phyloP scores from a whole-genome alignment of 2,888 invertebrate genomes.

The Dicranocentrus wangi region DNA sequence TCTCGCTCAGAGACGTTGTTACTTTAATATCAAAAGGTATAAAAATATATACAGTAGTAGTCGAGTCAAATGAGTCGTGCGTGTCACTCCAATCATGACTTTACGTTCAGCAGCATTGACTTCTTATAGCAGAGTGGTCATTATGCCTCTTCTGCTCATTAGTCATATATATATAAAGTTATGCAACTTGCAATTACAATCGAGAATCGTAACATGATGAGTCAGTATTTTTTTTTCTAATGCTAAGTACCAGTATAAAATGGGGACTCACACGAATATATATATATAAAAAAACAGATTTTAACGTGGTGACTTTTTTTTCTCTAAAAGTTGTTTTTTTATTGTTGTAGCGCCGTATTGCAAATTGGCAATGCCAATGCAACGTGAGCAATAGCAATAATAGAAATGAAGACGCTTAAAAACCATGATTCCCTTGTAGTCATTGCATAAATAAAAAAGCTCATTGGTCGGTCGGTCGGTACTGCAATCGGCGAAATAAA shows the following conservation, averaged over 20 bases:
- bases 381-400: constrained; percentile 18
- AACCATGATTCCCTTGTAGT: constrained; percentile 37
- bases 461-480: neutral
- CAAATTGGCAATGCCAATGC: too few relatives aligned
- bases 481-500: neutral
- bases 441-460: constrained; percentile 24
- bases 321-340: too few relatives aligned
- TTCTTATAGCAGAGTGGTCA: constrained; percentile 27
- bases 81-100: constrained; percentile 18
- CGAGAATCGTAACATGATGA: constrained; percentile 45
- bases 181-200: constrained; percentile 36
- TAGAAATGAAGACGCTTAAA: constrained; percentile 44
- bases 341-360: constrained; percentile 4
- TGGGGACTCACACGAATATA: too few relatives aligned
- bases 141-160: constrained; percentile 36
- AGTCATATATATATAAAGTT: constrained; percentile 31
- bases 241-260: too few relatives aligned
- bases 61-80: constrained; percentile 18
- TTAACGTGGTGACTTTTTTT: too few relatives aligned
- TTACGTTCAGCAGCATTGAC: constrained; percentile 1
- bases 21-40: too few relatives aligned
- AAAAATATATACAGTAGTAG: too few relatives aligned
- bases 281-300: too few relatives aligned
- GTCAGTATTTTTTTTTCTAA: too few relatives aligned
- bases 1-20: too few relatives aligned